Conservation (phyloP, 2,113 vertebrate species). For the Macrotus californicus region DNA sequence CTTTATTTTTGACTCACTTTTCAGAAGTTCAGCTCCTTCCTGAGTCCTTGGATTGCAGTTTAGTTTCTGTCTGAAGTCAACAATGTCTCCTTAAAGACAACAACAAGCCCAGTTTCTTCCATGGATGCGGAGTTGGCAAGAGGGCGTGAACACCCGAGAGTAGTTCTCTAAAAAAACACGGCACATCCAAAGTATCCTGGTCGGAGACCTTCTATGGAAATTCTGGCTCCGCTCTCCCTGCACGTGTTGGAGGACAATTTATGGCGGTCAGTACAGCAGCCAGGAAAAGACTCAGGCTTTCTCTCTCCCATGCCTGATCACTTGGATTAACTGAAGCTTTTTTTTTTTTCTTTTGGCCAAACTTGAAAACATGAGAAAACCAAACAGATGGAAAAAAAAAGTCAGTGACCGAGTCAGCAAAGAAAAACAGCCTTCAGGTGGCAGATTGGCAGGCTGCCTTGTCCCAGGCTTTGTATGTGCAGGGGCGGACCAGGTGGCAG, state of each 20-base stretch:
- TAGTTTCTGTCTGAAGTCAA: slow-evolving; percentile 11
- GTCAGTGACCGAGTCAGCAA: not conserved
- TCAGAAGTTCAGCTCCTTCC: not conserved
- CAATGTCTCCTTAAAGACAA: not conserved
- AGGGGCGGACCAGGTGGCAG: not conserved
- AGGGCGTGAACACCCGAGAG: not conserved
- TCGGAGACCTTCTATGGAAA: slow-evolving; percentile 40
- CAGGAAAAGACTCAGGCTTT: slow-evolving; percentile 15
- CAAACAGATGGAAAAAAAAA: not conserved
- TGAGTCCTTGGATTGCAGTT: not conserved
- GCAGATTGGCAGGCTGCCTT: not conserved
- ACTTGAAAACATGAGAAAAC: not conserved
- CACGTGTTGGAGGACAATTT: slow-evolving; percentile 18
- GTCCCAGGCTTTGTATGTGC: not conserved
- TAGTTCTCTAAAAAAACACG: not conserved
- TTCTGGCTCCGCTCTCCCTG: not conserved
- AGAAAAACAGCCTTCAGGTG: slow-evolving; percentile 24
- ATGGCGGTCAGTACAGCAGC: slow-evolving; percentile 4
- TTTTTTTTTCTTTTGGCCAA: slow-evolving; percentile 6
- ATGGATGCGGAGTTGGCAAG: not conserved
- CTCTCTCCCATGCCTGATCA: slow-evolving; percentile 19
- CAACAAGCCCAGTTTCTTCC: slow-evolving; percentile 1
- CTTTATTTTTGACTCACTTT: not conserved
- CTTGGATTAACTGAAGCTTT: slow-evolving; percentile 1
- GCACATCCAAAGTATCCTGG: not conserved